Conservation (phyloP, 2,888 invertebrate genomes). For the Gasteruption jaculator region DNA sequence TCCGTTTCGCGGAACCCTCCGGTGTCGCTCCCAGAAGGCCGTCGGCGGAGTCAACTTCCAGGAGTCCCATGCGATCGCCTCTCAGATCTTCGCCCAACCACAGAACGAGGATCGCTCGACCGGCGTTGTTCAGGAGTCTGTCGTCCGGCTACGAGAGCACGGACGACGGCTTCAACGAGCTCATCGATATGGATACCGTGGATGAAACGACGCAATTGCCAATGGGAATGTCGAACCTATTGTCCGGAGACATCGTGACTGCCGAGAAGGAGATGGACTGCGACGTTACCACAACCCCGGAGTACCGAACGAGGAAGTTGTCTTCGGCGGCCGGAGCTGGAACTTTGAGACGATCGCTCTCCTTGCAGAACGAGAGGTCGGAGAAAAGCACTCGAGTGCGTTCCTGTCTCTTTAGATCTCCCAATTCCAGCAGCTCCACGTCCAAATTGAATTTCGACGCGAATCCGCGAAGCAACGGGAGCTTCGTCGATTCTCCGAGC, state of each 20-base stretch:
- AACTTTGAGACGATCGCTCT: constrained; percentile 36
- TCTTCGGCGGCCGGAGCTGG: constrained; percentile 9
- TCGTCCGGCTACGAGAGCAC: constrained; percentile 59
- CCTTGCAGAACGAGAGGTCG: constrained; percentile 44
- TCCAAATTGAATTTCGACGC: constrained; percentile 34
- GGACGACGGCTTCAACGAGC: constrained; percentile 64
- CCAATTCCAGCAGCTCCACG: constrained; percentile 36
- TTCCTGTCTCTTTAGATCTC: constrained; percentile 53
- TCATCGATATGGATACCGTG: constrained; percentile 59
- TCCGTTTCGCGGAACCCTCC: constrained; percentile 50
- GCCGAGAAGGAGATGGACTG: constrained; percentile 28
- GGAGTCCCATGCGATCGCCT: constrained; percentile 32
- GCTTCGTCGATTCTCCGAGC: constrained; percentile 22
- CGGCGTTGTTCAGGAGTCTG: constrained; percentile 51
- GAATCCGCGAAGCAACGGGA: constrained; percentile 13
- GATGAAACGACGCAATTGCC: constrained; percentile 53
- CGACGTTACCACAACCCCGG: constrained; percentile 49
- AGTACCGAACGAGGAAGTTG: constrained; percentile 46
- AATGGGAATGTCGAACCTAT: constrained; percentile 57
- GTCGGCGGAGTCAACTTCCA: constrained; percentile 37
- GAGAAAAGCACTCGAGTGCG: constrained; percentile 51
- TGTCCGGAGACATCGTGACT: constrained; percentile 55
- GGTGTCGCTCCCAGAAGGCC: constrained; percentile 47
- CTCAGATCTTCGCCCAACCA: constrained; percentile 34
- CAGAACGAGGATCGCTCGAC: constrained; percentile 14